phyloP scores from a whole-genome alignment of 1,140 invertebrate species.

The Macrosteles quadrilineatus region DNA sequence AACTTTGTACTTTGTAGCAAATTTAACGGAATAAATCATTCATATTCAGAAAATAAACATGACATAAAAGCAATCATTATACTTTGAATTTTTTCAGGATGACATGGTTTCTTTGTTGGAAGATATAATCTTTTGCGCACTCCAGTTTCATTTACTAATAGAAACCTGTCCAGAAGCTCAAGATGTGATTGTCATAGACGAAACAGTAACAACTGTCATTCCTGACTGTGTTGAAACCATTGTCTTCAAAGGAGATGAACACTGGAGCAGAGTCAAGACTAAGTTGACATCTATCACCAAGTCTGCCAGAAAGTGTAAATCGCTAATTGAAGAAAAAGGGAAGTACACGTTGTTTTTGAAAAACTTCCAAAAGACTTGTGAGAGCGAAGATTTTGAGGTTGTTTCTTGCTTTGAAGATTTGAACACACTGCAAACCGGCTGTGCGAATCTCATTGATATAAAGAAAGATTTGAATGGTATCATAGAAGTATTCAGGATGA shows the following conservation, averaged over 20 bases:
- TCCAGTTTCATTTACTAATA: slow-evolving; percentile 61
- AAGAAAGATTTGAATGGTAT: slow-evolving; percentile 7
- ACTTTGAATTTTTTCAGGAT: slow-evolving; percentile 17
- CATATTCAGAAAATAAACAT: too few relatives aligned
- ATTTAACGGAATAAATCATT: too few relatives aligned
- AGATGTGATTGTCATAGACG: slow-evolving; percentile 32
- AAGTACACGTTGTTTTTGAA: slow-evolving; percentile 21
- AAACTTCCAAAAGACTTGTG: neutral
- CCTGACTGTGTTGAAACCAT: neutral
- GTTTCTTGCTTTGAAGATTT: neutral
- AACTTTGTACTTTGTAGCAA: too few relatives aligned
- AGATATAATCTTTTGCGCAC: slow-evolving; percentile 54
- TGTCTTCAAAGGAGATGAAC: slow-evolving; percentile 24
- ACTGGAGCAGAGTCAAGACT: slow-evolving; percentile 33
- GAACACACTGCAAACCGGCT: slow-evolving; percentile 11
- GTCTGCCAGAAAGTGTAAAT: slow-evolving; percentile 18
- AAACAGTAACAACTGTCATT: neutral
- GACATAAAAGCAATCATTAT: too few relatives aligned
- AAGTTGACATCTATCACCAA: slow-evolving; percentile 23
- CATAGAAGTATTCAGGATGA: slow-evolving; percentile 27
- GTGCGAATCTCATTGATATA: slow-evolving; percentile 22
- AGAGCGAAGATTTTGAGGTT: neutral
- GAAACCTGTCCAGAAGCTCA: slow-evolving; percentile 59
- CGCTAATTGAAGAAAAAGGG: neutral
- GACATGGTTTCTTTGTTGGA: slow-evolving; percentile 47